Evolutionary conservation across 2,113 vertebrate genomes (phyloP), one percentile per base, ranked within the genome.

Genomic region (Pampusana beccarii): DNA sequence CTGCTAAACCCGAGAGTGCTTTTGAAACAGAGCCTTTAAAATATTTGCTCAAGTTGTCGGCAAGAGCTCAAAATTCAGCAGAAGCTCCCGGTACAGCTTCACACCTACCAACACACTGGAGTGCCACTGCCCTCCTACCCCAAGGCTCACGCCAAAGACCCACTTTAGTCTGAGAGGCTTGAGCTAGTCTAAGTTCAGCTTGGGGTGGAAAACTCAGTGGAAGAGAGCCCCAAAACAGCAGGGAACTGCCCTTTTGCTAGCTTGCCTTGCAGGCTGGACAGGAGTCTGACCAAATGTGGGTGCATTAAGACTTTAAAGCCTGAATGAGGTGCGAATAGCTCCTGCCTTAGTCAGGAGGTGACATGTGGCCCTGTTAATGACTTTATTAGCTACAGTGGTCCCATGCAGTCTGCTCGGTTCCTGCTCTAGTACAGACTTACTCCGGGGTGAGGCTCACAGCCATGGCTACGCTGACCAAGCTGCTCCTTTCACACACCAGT

Each of bases 401-500:
- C 78, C 50, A 1, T 6, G 11, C 42, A 36, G 5, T 6, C 58
- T 70, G 72, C 77, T 73, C 0, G 0, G 12, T 38, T 77, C 58
- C 61, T 70, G 15, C 66, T 28, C 70, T 5, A 10, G 38, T 36
- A 16, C n/a, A 17, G 64, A 4, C 10, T 44, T 19, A 13, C 9
- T 13, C 33, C 11, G 5, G 31, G 21, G 18, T 11, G 42, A 70
- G 31, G 50, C 40, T 80, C 29, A 6, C 36, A 51, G 33, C 65
- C 4, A 4, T 9, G 25, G n/a, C 60, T 2, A 4, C 6, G 29
- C 53, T 48, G 21, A 0, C 40, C 5, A 13, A 42, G 3, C 8
- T 14, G 23, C 69, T 40, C 25, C 33, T 71, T 48, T 26, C 19
- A 8, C 15, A 1, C 0, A 4, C 9, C 33, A 24, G 72, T 0